A percentile compares a stretch with the other conserved stretches of the same genome.
Conservation (phyloP, 2,113 vertebrate species). For the Petrocephalus zakoni region DNA sequence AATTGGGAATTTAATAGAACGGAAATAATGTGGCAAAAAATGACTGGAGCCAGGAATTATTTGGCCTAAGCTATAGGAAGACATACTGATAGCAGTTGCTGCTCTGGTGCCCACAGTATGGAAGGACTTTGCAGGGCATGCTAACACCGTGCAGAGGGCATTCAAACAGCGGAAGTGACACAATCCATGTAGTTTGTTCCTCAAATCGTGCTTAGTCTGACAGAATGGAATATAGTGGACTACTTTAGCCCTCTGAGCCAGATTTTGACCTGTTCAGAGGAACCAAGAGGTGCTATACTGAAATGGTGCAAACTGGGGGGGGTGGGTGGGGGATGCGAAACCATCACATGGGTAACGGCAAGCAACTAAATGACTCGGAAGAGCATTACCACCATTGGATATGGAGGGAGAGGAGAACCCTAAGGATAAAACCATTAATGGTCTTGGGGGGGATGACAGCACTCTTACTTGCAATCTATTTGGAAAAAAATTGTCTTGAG, state of each 20-base stretch:
- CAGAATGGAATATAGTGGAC: background rate
- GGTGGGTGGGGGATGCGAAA: background rate
- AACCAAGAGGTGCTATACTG: background rate
- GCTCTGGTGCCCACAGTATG: background rate
- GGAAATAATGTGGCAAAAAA: background rate
- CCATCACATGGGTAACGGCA: constrained; percentile 20
- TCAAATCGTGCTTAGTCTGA: background rate
- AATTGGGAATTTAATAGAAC: background rate
- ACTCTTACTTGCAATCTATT: background rate
- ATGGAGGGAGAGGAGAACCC: background rate
- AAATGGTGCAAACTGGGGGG: constrained; percentile 25
- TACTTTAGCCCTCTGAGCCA: constrained; percentile 9
- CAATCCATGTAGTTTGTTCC: background rate
- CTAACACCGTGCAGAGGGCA: background rate
- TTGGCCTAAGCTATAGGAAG: background rate
- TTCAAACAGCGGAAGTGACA: background rate
- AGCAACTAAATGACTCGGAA: constrained; percentile 18
- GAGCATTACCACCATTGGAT: background rate
- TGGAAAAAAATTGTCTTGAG: background rate
- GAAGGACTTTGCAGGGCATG: constrained; percentile 8
- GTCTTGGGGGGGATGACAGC: background rate
- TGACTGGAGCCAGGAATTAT: background rate
- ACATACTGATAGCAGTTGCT: background rate
- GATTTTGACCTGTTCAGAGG: background rate
- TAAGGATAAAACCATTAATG: background rate